phyloP scores from a whole-genome alignment of 2,888 invertebrate species.

The Drosophila neutralis region DNA sequence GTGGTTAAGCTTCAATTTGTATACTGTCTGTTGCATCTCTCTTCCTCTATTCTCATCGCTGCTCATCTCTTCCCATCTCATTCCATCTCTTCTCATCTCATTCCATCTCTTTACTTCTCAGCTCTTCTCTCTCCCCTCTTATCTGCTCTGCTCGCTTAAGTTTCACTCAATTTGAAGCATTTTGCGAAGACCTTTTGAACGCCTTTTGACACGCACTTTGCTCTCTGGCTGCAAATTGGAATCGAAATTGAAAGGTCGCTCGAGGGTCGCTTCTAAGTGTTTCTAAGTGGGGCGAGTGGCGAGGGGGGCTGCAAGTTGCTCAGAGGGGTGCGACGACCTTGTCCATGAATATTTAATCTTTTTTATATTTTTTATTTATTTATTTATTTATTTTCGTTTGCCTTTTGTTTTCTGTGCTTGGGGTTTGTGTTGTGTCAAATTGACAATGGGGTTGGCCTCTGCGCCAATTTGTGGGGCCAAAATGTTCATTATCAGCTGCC shows the following conservation, averaged over 20 bases:
- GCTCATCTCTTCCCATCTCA: too few relatives aligned
- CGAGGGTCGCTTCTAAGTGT: conserved; percentile 25
- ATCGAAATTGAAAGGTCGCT: conserved; percentile 45
- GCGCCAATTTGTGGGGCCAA: conserved; percentile 20
- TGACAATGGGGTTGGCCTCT: conserved; percentile 48
- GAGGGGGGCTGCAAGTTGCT: conserved; percentile 26
- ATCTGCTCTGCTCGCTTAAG: conserved; percentile 20
- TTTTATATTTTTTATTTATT: conserved; percentile 16
- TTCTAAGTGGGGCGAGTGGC: neutral
- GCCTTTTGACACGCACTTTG: conserved; percentile 52
- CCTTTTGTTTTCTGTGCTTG: neutral
- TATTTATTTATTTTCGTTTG: conserved; percentile 11
- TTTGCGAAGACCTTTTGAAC: conserved; percentile 42
- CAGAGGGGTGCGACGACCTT: conserved; percentile 44
- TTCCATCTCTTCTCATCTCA: neutral
- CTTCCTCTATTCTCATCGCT: neutral
- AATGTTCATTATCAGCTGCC: conserved; percentile 62
- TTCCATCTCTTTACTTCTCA: neutral
- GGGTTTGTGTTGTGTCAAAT: conserved; percentile 5
- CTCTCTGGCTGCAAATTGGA: conserved; percentile 47
- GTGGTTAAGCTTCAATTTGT: neutral
- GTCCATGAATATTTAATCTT: conserved; percentile 59
- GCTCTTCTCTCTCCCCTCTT: neutral
- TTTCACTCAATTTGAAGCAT: conserved; percentile 36
- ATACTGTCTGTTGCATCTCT: neutral